These are phyloP conservation scores for Muscina levida DNA, from an alignment of 2,888 invertebrate genomes.

Conservation along the genomic window DNA sequence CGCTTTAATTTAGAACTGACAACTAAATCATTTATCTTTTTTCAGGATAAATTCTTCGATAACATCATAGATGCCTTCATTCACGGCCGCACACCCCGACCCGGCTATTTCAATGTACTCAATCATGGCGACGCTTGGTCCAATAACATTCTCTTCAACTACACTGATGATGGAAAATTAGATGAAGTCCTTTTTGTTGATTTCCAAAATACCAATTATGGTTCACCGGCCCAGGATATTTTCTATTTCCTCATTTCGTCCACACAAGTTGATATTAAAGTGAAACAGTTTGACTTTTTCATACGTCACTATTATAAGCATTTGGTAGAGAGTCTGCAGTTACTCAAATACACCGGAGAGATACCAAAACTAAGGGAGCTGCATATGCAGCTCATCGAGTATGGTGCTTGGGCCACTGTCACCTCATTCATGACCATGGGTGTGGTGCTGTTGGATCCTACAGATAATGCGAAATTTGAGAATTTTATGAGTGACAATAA, in stretches of 20 bases:
- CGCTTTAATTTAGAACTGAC: too few relatives aligned
- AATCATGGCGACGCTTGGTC: slow-evolving; percentile 73
- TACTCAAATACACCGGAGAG: slow-evolving; percentile 70
- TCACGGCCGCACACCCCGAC: slow-evolving; percentile 40
- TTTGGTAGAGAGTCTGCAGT: slow-evolving; percentile 70
- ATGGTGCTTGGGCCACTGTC: slow-evolving; percentile 69
- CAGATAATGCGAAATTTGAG: slow-evolving; percentile 72
- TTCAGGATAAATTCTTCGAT: slow-evolving; percentile 67
- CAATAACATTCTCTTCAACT: slow-evolving; percentile 74
- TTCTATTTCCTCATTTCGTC: slow-evolving; percentile 75
- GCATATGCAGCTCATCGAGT: slow-evolving; percentile 70
- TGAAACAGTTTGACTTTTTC: slow-evolving; percentile 74
- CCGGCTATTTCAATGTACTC: slow-evolving; percentile 71
- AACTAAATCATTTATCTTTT: not conserved
- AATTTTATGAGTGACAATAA: slow-evolving; percentile 68
- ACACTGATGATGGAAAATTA: slow-evolving; percentile 68
- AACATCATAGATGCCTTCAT: slow-evolving; percentile 55
- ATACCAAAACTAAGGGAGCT: slow-evolving; percentile 72
- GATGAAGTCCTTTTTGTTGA: slow-evolving; percentile 74
- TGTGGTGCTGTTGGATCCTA: slow-evolving; percentile 74
- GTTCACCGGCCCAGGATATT: slow-evolving; percentile 72
- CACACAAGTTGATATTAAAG: slow-evolving; percentile 72
- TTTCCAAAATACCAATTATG: slow-evolving; percentile 73
- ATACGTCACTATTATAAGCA: slow-evolving; percentile 75
- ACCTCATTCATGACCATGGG: slow-evolving; percentile 67